Conservation (phyloP, 2,888 invertebrate genomes). For the Macroteleia sp. region DNA sequence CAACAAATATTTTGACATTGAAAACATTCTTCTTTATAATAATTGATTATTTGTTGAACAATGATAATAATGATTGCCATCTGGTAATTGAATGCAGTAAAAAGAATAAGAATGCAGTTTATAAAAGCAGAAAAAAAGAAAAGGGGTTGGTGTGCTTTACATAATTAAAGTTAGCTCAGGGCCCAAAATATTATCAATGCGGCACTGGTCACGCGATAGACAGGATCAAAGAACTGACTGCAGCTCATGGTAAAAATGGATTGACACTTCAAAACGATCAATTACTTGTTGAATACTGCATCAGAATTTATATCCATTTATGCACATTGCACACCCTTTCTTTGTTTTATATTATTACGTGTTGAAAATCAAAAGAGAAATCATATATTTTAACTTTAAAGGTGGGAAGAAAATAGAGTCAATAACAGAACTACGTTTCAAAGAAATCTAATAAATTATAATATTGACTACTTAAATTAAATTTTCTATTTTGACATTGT, state of each 20-base stretch:
- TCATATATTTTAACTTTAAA: background rate
- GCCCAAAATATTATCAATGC: constrained; percentile 39
- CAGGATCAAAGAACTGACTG: constrained; percentile 14
- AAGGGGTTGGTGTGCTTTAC: background rate
- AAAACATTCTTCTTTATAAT: constrained; percentile 36
- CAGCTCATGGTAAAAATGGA: constrained; percentile 6
- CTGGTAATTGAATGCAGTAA: constrained; percentile 44
- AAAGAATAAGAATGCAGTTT: constrained; percentile 37
- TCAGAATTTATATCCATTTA: constrained; percentile 10
- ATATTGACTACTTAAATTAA: too few species aligned
- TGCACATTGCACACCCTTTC: constrained; percentile 20
- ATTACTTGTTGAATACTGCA: constrained; percentile 26
- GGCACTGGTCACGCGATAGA: constrained; percentile 19
- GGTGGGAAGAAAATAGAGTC: too few species aligned
- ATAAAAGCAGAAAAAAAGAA: constrained; percentile 27
- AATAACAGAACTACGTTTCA: too few species aligned
- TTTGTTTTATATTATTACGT: constrained; percentile 7
- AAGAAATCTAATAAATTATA: too few species aligned
- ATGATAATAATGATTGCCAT: constrained; percentile 39
- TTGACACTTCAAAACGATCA: constrained; percentile 28
- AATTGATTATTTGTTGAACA: constrained; percentile 41
- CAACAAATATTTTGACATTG: constrained; percentile 33
- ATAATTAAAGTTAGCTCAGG: constrained; percentile 19
- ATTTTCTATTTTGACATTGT: too few species aligned
- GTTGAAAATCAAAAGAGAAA: constrained; percentile 14